phyloP scores from a whole-genome alignment of 2,888 invertebrate genomes.

The Tenodera sinensis region DNA sequence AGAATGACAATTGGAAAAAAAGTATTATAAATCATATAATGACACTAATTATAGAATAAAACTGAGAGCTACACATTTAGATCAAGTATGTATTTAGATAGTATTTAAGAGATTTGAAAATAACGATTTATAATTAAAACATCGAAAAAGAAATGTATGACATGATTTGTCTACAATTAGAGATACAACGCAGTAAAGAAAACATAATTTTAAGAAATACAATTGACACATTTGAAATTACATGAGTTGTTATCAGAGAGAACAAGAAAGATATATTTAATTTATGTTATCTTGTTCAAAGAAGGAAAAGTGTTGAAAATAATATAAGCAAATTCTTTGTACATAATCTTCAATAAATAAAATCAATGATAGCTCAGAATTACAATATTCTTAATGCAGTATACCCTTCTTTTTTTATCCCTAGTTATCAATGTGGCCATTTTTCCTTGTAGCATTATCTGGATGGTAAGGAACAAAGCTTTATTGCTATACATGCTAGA shows the following conservation, averaged over 20 bases:
- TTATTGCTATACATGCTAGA: no score
- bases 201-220: neutral
- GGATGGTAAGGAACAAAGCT: no score
- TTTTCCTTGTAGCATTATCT: no score
- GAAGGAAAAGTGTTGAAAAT: neutral
- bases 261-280: neutral
- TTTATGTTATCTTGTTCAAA: neutral
- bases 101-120: neutral
- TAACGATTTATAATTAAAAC: neutral
- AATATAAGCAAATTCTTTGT: conserved; percentile 1
- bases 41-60: neutral
- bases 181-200: neutral
- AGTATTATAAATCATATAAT: neutral
- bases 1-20: neutral
- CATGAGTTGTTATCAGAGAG: neutral
- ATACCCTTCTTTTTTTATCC: no score
- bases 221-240: neutral
- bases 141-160: neutral
- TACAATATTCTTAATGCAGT: no score
- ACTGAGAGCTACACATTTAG: neutral
- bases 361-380: neutral
- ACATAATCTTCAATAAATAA: neutral
- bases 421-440: no score
- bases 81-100: neutral
- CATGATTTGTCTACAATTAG: neutral